Evolutionary conservation across 1,140 invertebrate species (phyloP).

Genomic region (Hyles euphorbiae): DNA sequence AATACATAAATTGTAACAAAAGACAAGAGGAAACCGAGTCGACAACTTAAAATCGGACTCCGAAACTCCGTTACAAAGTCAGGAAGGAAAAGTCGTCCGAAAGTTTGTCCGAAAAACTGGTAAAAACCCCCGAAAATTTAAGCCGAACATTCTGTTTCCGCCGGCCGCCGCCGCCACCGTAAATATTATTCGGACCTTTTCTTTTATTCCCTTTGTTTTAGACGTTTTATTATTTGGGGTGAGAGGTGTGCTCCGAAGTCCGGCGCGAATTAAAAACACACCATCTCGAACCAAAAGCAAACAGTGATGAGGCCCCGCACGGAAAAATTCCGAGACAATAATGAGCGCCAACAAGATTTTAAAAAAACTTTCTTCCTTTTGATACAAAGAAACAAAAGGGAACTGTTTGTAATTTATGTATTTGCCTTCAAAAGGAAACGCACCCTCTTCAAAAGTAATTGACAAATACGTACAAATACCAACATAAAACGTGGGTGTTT

Average conservation of each 20-base stretch:
- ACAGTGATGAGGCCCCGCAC: slow-evolving; percentile 20
- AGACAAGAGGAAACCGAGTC: slow-evolving; percentile 45
- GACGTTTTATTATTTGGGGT: slow-evolving; percentile 52
- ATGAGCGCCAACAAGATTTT: slow-evolving; percentile 46
- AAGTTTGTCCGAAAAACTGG: slow-evolving; percentile 58
- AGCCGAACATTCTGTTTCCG: slow-evolving; percentile 53
- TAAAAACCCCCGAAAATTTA: slow-evolving; percentile 55
- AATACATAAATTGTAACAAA: slow-evolving; percentile 53
- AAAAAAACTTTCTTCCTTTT: slow-evolving; percentile 39
- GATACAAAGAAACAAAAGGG: slow-evolving; percentile 48
- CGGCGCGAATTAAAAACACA: slow-evolving; percentile 4
- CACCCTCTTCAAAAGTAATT: slow-evolving; percentile 46
- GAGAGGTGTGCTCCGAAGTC: slow-evolving; percentile 17
- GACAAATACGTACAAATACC: slow-evolving; percentile 52
- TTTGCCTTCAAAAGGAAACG: slow-evolving; percentile 40
- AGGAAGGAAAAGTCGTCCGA: slow-evolving; percentile 48
- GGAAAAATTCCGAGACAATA: slow-evolving; percentile 33
- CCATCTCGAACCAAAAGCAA: slow-evolving; percentile 22
- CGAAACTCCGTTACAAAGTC: slow-evolving; percentile 49
- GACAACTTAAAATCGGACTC: slow-evolving; percentile 48
- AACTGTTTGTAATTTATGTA: slow-evolving; percentile 45
- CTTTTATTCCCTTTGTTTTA: slow-evolving; percentile 63
- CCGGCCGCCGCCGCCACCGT: slow-evolving; percentile 38
- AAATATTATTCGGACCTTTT: slow-evolving; percentile 61
- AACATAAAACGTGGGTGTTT: slow-evolving; percentile 39